Evolutionary conservation across 1,140 invertebrate species (phyloP).

Genomic region (Condylostylus longicornis): DNA sequence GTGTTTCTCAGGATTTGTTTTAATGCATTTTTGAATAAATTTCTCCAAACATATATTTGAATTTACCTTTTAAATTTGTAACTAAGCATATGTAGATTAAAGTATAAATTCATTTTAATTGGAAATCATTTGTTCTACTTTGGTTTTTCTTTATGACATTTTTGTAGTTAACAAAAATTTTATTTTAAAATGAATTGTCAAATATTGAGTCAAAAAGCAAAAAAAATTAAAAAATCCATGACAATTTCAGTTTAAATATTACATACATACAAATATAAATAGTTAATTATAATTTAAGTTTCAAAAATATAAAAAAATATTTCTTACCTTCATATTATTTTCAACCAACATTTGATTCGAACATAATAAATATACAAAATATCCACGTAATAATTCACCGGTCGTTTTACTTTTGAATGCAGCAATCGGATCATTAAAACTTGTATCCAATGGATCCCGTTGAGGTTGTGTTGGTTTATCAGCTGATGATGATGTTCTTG

Average conservation of each 20-base stretch:
- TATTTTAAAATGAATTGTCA: no score
- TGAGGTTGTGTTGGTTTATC: conserved; percentile 26
- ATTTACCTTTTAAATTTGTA: no score
- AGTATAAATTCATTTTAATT: no score
- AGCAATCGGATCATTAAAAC: conserved; percentile 65
- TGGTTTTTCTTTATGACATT: no score
- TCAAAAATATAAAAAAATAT: not conserved
- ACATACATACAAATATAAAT: not conserved
- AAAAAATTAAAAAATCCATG: not conserved
- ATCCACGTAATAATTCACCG: conserved; percentile 78
- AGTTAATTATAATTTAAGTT: not conserved
- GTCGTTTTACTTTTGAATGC: conserved; percentile 91
- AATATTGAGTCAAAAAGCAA: no score
- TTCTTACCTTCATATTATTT: conserved; percentile 80
- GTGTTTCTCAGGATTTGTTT: no score
- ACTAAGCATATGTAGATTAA: no score
- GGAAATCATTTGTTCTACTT: no score
- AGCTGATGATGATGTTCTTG: not conserved
- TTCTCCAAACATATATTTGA: no score
- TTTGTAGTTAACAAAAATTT: no score
- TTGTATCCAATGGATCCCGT: conserved; percentile 70
- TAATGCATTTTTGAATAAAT: no score
- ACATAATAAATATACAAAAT: conserved; percentile 87
- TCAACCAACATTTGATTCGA: conserved; percentile 79
- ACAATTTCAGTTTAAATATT: not conserved